Evolutionary conservation across 2,888 invertebrate genomes (phyloP).

Genomic region (Drosophila bunnanda): DNA sequence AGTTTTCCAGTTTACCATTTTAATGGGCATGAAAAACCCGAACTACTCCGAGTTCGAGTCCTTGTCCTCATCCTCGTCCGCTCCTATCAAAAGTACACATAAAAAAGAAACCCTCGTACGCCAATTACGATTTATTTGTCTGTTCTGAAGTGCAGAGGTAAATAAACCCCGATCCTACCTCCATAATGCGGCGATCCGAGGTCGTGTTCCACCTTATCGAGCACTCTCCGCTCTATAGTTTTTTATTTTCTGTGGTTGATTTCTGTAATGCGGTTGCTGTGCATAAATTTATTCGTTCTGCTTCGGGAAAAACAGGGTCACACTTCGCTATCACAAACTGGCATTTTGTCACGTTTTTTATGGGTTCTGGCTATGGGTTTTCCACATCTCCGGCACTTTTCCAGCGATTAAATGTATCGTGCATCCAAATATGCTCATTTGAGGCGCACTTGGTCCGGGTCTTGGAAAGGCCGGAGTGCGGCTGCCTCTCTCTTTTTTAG

Average conservation of each 20-base stretch:
- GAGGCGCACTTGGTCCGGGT: slow-evolving; percentile 61
- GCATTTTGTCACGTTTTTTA: slow-evolving; percentile 77
- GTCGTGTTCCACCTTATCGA: slow-evolving; percentile 62
- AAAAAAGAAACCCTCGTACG: slow-evolving; percentile 65
- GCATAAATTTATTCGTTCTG: slow-evolving; percentile 48
- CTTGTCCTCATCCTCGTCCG: slow-evolving; percentile 4
- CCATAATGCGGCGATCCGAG: slow-evolving; percentile 46
- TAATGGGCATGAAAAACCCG: slow-evolving; percentile 38
- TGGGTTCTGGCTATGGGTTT: slow-evolving; percentile 16
- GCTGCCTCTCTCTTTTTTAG: slow-evolving; percentile 46
- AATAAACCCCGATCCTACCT: slow-evolving; percentile 53
- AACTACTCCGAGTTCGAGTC: slow-evolving; percentile 25
- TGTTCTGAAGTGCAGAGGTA: slow-evolving; percentile 67
- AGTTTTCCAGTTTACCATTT: slow-evolving; percentile 46
- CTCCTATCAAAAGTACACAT: slow-evolving; percentile 45
- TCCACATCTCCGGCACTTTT: slow-evolving; percentile 46
- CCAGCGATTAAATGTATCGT: slow-evolving; percentile 75
- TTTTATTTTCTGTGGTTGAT: slow-evolving; percentile 47
- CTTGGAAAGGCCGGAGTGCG: slow-evolving; percentile 53
- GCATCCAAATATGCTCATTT: slow-evolving; percentile 65
- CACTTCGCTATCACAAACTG: slow-evolving; percentile 54
- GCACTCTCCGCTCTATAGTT: slow-evolving; percentile 23
- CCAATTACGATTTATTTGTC: slow-evolving; percentile 80
- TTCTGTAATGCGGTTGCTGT: slow-evolving; percentile 20
- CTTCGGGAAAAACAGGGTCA: slow-evolving; percentile 52